Base-by-base conservation (phyloP, 64 coral and sea anemone species). In the Stichodactyla helianthus region DNA sequence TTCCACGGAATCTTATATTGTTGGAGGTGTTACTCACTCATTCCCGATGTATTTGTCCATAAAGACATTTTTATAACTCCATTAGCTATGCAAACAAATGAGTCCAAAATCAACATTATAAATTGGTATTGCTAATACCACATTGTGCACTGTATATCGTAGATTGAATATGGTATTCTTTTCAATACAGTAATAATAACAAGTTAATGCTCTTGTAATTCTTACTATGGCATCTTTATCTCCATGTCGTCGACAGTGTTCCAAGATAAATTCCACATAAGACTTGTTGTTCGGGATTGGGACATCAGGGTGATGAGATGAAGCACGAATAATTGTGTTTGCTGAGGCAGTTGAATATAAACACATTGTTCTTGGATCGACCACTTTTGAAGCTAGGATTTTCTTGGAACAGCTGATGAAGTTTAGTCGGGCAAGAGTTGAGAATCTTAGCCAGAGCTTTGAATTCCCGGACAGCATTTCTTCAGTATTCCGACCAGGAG, bases 211-310 rank as follows among this genome's bases (percentile, higher is more conserved):
- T 65, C 62, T 65, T n/a, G n/a, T n/a, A 79, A 19, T 3, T 20
- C 82, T 84, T 59, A 84, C 82, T 7, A 84, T 56, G 20, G 82
- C 82, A 51, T 52, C 44, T 84, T 55, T 52, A 84, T 84, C 82
- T n/a, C 82, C 82, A 52, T 54, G 23, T 55, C 8, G 11, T 53
- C 58, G 20, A 84, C 44, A 84, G 22, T 53, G 56, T 26, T 84
- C 82, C 23, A 84, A 59, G n/a, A 84, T 84, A 55, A 54, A 84
- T 13, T 84, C 28, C 44, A 84, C 82, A n/a, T 84, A 84, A 6
- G 82, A 84, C 53, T 84, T 54, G n/a, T 84, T 84, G n/a, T 7
- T 84, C 7, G 82, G 82, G n/a, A 84, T 25, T 54, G 27, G 7
- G 8, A 84, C 54, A 84, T 54, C 82, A 59, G 53, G 82, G n/a